Conservation (phyloP, 92 coral and sea anemone species). For the Nematostella vectensis region DNA sequence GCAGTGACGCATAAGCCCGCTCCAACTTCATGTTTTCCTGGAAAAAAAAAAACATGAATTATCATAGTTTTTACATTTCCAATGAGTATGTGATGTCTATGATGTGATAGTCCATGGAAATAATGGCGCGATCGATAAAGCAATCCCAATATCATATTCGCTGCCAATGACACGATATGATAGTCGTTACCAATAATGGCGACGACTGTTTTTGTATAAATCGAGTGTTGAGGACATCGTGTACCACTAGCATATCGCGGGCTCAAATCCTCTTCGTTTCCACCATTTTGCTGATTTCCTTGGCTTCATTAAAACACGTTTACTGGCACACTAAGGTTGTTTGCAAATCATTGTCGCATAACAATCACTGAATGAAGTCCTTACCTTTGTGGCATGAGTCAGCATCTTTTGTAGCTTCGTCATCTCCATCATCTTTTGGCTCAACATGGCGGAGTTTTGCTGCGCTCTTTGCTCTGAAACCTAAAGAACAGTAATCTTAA, state of each 20-base stretch:
- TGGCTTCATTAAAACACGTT: no score
- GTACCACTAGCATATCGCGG: not conserved
- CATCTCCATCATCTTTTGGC: conserved; percentile 89
- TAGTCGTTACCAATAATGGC: no score
- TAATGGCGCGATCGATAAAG: not conserved
- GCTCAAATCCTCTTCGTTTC: not conserved
- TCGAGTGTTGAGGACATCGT: no score
- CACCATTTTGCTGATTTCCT: no score
- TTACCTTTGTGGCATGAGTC: conserved; percentile 91
- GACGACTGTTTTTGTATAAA: not conserved
- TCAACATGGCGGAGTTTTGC: conserved; percentile 69
- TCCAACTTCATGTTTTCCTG: conserved; percentile 93
- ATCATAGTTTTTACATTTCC: not conserved
- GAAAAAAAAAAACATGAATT: conserved; percentile 6
- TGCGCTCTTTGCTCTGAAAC: conserved; percentile 65
- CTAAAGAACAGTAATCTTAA: no score
- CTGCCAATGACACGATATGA: no score
- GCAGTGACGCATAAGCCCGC: conserved; percentile 81
- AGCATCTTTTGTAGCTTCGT: conserved; percentile 91
- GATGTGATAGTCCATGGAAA: no score
- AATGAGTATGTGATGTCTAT: no score
- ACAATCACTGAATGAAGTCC: no score
- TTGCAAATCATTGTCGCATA: no score
- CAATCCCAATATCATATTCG: no score
- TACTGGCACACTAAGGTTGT: no score